Conservation (phyloP, 2,888 invertebrate species). For the Tiphia femorata region DNA sequence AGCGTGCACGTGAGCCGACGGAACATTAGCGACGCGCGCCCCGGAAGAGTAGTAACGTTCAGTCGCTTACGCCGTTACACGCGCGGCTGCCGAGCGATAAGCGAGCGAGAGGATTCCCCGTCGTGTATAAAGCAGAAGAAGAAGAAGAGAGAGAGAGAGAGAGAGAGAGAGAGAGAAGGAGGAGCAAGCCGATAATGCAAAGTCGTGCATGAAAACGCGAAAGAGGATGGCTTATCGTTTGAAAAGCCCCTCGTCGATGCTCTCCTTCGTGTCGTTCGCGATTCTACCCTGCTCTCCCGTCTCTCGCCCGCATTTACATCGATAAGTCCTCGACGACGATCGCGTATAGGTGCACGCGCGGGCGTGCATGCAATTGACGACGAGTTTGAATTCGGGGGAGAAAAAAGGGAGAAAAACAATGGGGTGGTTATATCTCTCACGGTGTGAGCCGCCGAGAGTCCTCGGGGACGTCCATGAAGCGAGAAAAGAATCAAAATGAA, state of each 20-base stretch:
- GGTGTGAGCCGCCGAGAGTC: background rate
- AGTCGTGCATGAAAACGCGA: constrained; percentile 30
- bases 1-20: too few species aligned
- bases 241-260: constrained; percentile 13
- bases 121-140: too few species aligned
- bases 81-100: too few species aligned
- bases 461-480: too few species aligned
- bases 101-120: too few species aligned
- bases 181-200: constrained; percentile 32
- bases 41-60: too few species aligned
- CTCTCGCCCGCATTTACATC: constrained; percentile 35
- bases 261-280: background rate
- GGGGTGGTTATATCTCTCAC: too few species aligned
- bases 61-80: too few species aligned
- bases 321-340: constrained; percentile 29
- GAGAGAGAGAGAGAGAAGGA: background rate
- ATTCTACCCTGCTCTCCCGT: too few species aligned
- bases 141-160: background rate
- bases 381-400: constrained; percentile 11
- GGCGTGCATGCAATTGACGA: too few species aligned
- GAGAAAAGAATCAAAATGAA: background rate
- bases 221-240: constrained; percentile 33
- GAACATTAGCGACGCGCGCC: too few species aligned
- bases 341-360: constrained; percentile 7
- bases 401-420: too few species aligned